A percentile compares a stretch with the other conserved stretches of the same genome.
Evolutionary conservation across 1,140 invertebrate genomes (phyloP).

Genomic region (Aphelinus certus): DNA sequence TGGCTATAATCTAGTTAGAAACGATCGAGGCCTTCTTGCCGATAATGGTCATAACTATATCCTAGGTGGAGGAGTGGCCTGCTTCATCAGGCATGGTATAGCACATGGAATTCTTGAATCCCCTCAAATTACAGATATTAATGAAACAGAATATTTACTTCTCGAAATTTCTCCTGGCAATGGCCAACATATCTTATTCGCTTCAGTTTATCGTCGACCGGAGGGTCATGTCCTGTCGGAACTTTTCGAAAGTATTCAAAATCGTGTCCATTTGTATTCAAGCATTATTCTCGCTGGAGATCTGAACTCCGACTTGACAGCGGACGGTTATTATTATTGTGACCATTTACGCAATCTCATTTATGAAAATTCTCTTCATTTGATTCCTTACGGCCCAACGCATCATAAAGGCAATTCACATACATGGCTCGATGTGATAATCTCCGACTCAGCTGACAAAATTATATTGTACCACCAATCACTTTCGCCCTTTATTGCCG

Average conservation of each 20-base stretch:
- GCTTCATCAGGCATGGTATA: background rate
- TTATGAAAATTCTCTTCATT: background rate
- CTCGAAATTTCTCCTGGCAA: background rate
- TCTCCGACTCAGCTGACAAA: too few relatives aligned
- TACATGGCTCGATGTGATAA: background rate
- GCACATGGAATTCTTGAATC: background rate
- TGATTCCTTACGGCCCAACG: background rate
- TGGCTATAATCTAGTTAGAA: background rate
- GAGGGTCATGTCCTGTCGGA: background rate
- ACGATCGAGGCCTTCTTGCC: background rate
- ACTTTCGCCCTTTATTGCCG: too few relatives aligned
- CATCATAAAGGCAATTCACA: background rate
- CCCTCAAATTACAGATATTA: background rate
- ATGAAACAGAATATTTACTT: background rate
- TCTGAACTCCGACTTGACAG: background rate
- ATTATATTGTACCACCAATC: too few relatives aligned
- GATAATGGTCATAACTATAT: background rate
- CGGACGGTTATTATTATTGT: background rate
- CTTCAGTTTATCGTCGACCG: background rate
- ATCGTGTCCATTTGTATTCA: background rate
- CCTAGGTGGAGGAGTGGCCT: background rate
- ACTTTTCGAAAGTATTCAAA: background rate
- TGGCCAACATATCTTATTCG: background rate
- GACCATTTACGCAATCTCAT: background rate
- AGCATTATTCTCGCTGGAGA: constrained; percentile 6